Evolutionary conservation across 2,113 vertebrate species (phyloP).

Genomic region (Tylochromis polylepis): DNA sequence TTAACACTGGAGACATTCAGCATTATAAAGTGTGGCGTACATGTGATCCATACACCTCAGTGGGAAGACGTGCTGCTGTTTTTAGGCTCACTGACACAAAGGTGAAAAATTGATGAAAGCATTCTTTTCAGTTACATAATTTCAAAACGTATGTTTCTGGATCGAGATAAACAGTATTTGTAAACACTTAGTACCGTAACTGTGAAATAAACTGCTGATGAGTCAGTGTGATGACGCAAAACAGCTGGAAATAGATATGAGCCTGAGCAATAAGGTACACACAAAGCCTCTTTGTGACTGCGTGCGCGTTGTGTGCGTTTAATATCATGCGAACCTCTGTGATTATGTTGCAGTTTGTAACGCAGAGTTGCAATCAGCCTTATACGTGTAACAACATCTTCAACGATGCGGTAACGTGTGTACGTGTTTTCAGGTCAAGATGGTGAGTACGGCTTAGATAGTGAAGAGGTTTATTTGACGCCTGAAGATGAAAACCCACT

Average conservation of each 20-base stretch:
- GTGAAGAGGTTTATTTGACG: conserved; percentile 68
- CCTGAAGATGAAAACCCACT: conserved; percentile 78
- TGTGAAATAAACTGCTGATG: conserved; percentile 47
- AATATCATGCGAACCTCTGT: conserved; percentile 7
- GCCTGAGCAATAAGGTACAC: conserved; percentile 12
- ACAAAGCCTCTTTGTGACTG: not conserved
- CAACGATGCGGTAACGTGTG: not conserved
- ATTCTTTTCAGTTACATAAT: not conserved
- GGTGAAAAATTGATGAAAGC: not conserved
- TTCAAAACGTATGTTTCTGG: not conserved
- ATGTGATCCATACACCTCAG: not conserved
- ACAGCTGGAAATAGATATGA: conserved; percentile 60
- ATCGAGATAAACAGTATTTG: conserved; percentile 34
- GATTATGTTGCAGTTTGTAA: conserved; percentile 30
- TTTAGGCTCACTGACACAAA: not conserved
- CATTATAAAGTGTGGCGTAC: not conserved
- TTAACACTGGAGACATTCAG: not conserved
- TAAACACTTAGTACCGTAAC: conserved; percentile 35
- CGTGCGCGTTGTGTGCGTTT: conserved; percentile 6
- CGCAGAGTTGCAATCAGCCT: conserved; percentile 16
- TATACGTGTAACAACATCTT: conserved; percentile 8
- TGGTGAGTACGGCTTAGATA: conserved; percentile 68
- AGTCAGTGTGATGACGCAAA: conserved; percentile 65
- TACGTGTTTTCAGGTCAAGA: conserved; percentile 62
- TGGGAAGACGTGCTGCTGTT: not conserved